Base-by-base conservation (phyloP, 2,888 invertebrate species). In the Rapana venosa region DNA sequence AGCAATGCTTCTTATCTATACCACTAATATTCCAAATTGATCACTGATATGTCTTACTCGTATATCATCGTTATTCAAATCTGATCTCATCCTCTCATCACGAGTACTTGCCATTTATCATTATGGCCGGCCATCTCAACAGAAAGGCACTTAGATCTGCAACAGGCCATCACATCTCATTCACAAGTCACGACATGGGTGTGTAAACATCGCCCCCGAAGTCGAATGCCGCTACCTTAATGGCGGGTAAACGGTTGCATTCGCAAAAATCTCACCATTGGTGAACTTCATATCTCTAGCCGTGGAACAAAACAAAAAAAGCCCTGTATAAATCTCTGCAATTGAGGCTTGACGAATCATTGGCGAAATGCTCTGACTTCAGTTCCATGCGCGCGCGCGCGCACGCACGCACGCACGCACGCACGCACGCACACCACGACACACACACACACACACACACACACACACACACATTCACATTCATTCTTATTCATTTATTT, bases 361-460 rank as follows among this genome's bases (percentile, higher is more conserved):
- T 26, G 26, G 66, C 5, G 20, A 66, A 66, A 20, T 66, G 66
- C 22, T 5, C 13, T n/a, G n/a, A n/a, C n/a, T n/a, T 47, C 4
- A 66, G 20, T 17, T 66, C 26, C 66, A 15, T 66, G 66, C n/a
- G 5, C 32, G 66, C 26, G 66, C 20, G 66, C 66, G 0, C 66
- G 26, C 66, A 26, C 66, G 26, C 66, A 66, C 0, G 17, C 66
- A 61, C 47, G 8, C 47, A 47, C 47, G 8, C 47, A 47, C 47
- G 2, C 35, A 56, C 84, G 36, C 84, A 35, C 36, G 36, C 84
- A 20, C 35, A 36, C 84, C 11, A 13, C 35, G 36, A 30, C 85
- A 85, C 85, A 56, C 58, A 85, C 85, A 85, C 85, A 35, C 85
- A 85, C 85, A 56, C 85, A 85, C 85, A 85, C 58, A 85, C 85